phyloP scores from a whole-genome alignment of 1,140 invertebrate genomes.

The Drosophila sucinea region DNA sequence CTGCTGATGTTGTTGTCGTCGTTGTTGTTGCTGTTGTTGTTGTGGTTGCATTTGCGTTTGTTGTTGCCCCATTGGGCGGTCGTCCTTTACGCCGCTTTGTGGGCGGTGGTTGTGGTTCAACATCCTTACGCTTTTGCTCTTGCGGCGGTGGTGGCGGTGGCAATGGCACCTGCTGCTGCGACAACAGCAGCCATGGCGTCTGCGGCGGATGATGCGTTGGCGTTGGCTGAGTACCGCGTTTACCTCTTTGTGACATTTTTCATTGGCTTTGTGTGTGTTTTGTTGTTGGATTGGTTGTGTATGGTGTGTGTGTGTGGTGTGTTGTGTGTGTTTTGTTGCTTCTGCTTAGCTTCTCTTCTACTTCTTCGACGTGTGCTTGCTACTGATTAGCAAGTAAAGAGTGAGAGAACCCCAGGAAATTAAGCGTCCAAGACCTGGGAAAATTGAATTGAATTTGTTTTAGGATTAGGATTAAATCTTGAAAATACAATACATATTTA shows the following conservation, averaged over 20 bases:
- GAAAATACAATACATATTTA: background rate
- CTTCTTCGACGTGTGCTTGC: constrained; percentile 41
- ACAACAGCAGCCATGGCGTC: constrained; percentile 43
- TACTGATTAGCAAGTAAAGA: constrained; percentile 46
- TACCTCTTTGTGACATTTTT: constrained; percentile 84
- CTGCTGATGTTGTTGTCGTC: constrained; percentile 23
- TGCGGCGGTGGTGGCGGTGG: constrained; percentile 58
- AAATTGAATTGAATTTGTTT: constrained; percentile 2
- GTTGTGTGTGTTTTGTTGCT: constrained; percentile 34
- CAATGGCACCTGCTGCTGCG: constrained; percentile 60
- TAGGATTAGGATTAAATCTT: background rate
- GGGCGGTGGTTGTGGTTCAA: constrained; percentile 80
- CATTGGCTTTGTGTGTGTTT: constrained; percentile 75
- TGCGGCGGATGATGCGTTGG: constrained; percentile 66
- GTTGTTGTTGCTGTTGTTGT: constrained; percentile 36
- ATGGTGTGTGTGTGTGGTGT: constrained; percentile 37
- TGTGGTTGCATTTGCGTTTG: constrained; percentile 30
- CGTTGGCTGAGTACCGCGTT: constrained; percentile 77
- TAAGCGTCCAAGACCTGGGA: constrained; percentile 14
- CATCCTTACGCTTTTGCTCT: constrained; percentile 79
- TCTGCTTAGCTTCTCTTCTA: constrained; percentile 31
- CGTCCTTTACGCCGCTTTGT: constrained; percentile 81
- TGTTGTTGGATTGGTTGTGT: constrained; percentile 53
- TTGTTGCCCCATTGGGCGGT: constrained; percentile 70
- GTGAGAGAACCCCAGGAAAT: constrained; percentile 18